Evolutionary conservation across 2,888 invertebrate species (phyloP), one percentile per base, ranked within the genome.

Genomic region (Petrophora chlorosata): DNA sequence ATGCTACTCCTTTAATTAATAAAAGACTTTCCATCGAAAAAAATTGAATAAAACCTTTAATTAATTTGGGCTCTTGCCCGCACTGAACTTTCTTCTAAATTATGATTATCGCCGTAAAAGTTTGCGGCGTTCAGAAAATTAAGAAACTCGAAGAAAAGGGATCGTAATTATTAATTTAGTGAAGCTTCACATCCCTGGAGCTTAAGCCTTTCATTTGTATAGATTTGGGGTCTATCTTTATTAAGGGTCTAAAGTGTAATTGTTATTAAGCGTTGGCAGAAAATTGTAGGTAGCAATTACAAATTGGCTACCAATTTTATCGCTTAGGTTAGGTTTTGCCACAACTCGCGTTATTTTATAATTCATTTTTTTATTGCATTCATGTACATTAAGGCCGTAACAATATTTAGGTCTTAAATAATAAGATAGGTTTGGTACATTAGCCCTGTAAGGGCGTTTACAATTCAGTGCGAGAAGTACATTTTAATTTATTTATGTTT

Each of bases 1-100:
- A 87, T 86, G 85, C 82, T 75, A 77, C 75, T 63, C 75, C 79
- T 70, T 82, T 89, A 88, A 89, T 90, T 87, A 89, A 89, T 88
- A 88, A 88, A 87, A 82, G 68, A 70, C 74, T 71, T 66, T 65
- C 63, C 65, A 59, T 59, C 61, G 63, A 67, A 79, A 85, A 79
- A 82, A 85, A 84, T 75, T 79, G 78, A 82, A 81, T 80, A 79
- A 82, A 80, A 79, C 72, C 78, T 70, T n/a, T 76, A 85, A 88
- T 88, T 89, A 86, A 88, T 87, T 88, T 85, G 75, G 78, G 28
- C 15, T 32, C 53, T 56, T 46, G 47, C 15, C 35, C 43, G 22
- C 38, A 41, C 38, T 46, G 51, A 48, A 51, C 35, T 35, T 35
- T 35, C 29, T 40, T 50, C 53, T 62, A 65, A 56, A 56, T 59